These are phyloP conservation scores for Tribolium castaneum DNA, from an alignment of 1,140 invertebrate genomes.

Conservation along the genomic window DNA sequence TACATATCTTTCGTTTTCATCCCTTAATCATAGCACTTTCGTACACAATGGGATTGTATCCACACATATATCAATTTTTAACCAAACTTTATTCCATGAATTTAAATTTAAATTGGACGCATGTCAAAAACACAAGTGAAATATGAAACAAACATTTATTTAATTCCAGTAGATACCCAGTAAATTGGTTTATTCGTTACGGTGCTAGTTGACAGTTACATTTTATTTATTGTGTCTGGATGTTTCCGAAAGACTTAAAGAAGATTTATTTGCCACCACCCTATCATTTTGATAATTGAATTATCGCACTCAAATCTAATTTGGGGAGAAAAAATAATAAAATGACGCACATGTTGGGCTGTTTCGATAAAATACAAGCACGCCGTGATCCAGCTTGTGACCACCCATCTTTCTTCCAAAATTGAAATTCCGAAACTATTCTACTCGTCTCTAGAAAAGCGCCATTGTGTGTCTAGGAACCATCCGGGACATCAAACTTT, in stretches of 20 bases:
- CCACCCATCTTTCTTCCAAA: not conserved
- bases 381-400: not conserved
- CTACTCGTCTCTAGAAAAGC: not conserved
- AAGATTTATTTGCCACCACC: conserved; percentile 3
- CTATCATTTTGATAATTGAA: not conserved
- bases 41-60: conserved; percentile 23
- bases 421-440: conserved; percentile 8
- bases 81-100: conserved; percentile 19
- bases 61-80: conserved; percentile 31
- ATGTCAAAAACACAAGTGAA: conserved; percentile 19
- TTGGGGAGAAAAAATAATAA: not conserved
- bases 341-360: not conserved
- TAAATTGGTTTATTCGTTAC: conserved; percentile 10
- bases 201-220: not conserved
- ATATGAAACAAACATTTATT: conserved; percentile 27
- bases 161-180: not conserved
- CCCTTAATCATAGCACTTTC: conserved; percentile 29
- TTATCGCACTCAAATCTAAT: not conserved
- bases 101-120: conserved; percentile 26
- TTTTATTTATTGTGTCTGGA: not conserved
- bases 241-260: not conserved
- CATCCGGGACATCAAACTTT: not conserved
- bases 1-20: conserved; percentile 36
- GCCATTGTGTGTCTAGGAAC: not conserved
- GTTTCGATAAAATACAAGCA: conserved; percentile 5